These are phyloP conservation scores for Lepisosteus osseus DNA, from an alignment of 2,113 vertebrate genomes.

Conservation along the genomic window DNA sequence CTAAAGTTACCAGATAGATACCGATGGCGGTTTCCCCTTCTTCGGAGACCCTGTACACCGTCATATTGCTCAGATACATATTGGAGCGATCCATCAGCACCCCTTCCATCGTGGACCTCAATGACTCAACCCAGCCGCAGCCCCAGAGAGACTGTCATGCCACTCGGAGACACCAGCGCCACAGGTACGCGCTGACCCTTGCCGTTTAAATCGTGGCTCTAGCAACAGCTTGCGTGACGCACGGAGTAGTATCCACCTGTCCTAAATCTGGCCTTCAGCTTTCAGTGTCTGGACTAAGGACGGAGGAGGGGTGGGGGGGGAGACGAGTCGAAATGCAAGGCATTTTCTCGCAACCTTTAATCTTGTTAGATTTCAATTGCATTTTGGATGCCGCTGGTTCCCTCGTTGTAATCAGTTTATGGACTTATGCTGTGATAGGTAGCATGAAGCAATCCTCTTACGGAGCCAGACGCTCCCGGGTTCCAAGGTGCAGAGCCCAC, in stretches of 20 bases:
- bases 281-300: background rate
- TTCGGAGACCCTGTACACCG: constrained; percentile 8
- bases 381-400: background rate
- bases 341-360: background rate
- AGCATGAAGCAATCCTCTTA: too few relatives aligned
- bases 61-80: constrained; percentile 9
- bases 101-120: background rate
- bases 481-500: too few relatives aligned
- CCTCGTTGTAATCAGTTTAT: background rate
- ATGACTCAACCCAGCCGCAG: too few relatives aligned
- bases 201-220: background rate
- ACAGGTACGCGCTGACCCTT: too few relatives aligned
- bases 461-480: too few relatives aligned
- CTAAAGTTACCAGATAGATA: constrained; percentile 21
- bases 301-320: background rate
- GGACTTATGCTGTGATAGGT: background rate
- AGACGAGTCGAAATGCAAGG: too few relatives aligned
- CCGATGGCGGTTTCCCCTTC: constrained; percentile 14
- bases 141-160: too few relatives aligned
- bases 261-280: background rate
- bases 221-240: background rate
- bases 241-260: background rate
- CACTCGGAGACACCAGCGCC: too few relatives aligned
- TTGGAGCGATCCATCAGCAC: constrained; percentile 7
- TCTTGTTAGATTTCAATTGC: background rate